Base-by-base conservation (phyloP, 2,113 vertebrate species). In the Anser cygnoides region DNA sequence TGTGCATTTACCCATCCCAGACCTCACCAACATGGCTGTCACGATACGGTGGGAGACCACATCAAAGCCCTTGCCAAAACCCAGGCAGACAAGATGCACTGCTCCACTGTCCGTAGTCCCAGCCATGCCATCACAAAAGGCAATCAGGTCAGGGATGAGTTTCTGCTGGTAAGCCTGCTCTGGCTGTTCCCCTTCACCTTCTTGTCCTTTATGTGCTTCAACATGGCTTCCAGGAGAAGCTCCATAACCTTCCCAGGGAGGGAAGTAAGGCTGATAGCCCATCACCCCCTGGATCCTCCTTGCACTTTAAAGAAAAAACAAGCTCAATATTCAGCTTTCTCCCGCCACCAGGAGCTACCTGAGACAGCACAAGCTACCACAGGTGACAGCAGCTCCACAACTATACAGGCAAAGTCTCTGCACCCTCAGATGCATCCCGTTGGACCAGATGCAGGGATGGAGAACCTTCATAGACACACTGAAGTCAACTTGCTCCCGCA, bases 401-500 rank as follows among this genome's bases (percentile, higher is more conserved):
- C 9, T 52, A 15, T 13, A 15, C 2, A 8, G 28, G 7, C 7
- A 35, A 63, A 11, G 33, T 25, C 35, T 57, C 41, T 62, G 35
- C 41, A 79, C 9, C 22, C 26, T 68, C 35, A 44, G 21, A 73
- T 1, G 4, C 20, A 41, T 18, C 44, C 16, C 25, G 17, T 62
- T 33, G 23, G 28, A 74, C 8, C 12, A 39, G 14, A 14, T 15
- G 6, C 15, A 26, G 7, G 50, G 37, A 21, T 20, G 7, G 50
- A 86, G 7, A n/a, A 66, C 17, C 5, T 62, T 28, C 6, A 1
- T 21, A 29, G 17, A 1, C 17, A 3, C 13, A n/a, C 1, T n/a
- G 19, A 70, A 58, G 22, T 43, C 21, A 22, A 16, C 23, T 58
- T 46, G 13, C 20, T 65, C 13, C 8, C 58, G 6, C 7, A 46